A percentile compares a stretch with the other conserved stretches of the same genome.
phyloP scores from a whole-genome alignment of 2,888 invertebrate genomes.

The Drosophila fulvimacula region DNA sequence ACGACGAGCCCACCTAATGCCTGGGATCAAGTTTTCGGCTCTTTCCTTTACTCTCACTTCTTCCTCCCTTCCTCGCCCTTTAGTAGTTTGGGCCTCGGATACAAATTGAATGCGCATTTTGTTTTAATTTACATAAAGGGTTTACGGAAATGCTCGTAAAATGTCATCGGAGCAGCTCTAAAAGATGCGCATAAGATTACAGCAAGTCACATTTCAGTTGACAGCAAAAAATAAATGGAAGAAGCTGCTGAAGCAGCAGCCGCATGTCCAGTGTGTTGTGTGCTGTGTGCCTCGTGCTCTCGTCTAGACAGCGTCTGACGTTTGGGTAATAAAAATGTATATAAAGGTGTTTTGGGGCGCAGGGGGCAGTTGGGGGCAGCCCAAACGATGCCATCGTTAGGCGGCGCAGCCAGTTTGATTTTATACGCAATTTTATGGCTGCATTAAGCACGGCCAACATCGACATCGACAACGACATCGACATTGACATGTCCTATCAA shows the following conservation, averaged over 20 bases:
- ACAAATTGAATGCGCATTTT: constrained; percentile 65
- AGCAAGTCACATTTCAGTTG: constrained; percentile 54
- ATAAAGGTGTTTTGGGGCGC: constrained; percentile 55
- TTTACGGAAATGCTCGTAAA: constrained; percentile 62
- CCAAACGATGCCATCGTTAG: constrained; percentile 31
- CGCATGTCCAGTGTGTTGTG: constrained; percentile 13
- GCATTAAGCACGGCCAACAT: constrained; percentile 52
- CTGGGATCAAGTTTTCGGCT: constrained; percentile 27
- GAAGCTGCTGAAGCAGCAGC: constrained; percentile 8
- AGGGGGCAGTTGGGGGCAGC: background rate
- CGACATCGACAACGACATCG: constrained; percentile 28
- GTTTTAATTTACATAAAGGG: constrained; percentile 75
- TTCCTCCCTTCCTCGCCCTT: background rate
- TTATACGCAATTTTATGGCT: constrained; percentile 68
- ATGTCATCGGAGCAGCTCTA: constrained; percentile 57
- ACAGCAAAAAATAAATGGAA: constrained; percentile 4
- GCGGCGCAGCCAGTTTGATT: constrained; percentile 57
- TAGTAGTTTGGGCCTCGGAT: constrained; percentile 23
- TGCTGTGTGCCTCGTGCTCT: constrained; percentile 1
- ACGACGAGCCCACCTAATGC: constrained; percentile 36
- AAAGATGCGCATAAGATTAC: constrained; percentile 53
- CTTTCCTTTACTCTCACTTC: background rate
- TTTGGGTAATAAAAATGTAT: constrained; percentile 56
- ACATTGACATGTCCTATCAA: constrained; percentile 42
- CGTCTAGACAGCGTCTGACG: constrained; percentile 63